These are phyloP conservation scores for Drosophila ficusphila DNA, from an alignment of 1,140 invertebrate genomes.

Conservation along the genomic window DNA sequence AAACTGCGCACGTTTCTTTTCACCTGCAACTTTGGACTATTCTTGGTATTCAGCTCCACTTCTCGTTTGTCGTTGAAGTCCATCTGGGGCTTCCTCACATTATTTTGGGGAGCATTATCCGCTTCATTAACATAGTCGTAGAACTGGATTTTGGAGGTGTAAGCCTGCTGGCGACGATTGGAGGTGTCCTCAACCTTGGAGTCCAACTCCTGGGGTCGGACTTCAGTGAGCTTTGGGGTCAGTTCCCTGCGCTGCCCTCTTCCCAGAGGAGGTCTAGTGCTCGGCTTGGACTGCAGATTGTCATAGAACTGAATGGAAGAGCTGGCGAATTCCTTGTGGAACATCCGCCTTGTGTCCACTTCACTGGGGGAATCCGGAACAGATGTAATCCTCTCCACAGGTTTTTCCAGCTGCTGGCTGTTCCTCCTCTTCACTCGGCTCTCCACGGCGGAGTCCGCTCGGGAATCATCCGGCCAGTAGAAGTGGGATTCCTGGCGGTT, in stretches of 20 bases:
- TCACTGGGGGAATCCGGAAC: slow-evolving; percentile 17
- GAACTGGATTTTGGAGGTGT: slow-evolving; percentile 77
- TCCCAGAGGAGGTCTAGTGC: slow-evolving; percentile 1
- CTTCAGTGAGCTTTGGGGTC: slow-evolving; percentile 68
- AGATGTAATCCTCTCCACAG: slow-evolving; percentile 2
- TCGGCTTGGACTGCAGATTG: slow-evolving; percentile 57
- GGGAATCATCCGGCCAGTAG: slow-evolving; percentile 78
- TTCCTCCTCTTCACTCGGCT: slow-evolving; percentile 58
- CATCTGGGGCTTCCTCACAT: slow-evolving; percentile 68
- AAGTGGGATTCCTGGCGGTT: slow-evolving; percentile 78
- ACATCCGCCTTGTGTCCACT: slow-evolving; percentile 68
- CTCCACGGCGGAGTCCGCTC: slow-evolving; percentile 63
- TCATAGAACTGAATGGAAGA: slow-evolving; percentile 81
- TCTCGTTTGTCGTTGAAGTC: slow-evolving; percentile 80
- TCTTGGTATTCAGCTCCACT: slow-evolving; percentile 74
- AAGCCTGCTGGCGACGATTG: slow-evolving; percentile 64
- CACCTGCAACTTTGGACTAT: slow-evolving; percentile 78
- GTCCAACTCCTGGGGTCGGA: slow-evolving; percentile 25
- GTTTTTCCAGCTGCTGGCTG: slow-evolving; percentile 59
- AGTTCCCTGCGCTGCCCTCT: slow-evolving; percentile 47
- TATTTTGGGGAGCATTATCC: slow-evolving; percentile 60
- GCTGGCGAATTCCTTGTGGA: slow-evolving; percentile 79
- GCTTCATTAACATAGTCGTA: slow-evolving; percentile 71
- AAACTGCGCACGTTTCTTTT: slow-evolving; percentile 74
- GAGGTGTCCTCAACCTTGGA: slow-evolving; percentile 19